Conservation (phyloP, 2,888 invertebrate genomes). For the Mayetiola destructor region DNA sequence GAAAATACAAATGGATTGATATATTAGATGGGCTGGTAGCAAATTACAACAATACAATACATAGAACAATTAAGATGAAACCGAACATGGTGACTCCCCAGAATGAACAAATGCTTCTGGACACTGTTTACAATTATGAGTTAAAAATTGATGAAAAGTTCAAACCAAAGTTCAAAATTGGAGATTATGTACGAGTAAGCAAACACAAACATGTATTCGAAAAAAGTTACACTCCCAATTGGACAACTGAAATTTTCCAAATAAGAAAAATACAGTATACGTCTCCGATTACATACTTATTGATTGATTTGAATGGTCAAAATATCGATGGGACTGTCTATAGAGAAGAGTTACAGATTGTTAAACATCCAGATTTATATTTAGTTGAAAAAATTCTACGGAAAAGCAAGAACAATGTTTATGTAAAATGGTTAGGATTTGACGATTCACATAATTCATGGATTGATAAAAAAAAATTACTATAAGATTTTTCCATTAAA, state of each 20-base stretch:
- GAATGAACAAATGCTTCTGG: slow-evolving; percentile 19
- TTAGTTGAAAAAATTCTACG: slow-evolving; percentile 24
- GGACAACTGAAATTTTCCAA: slow-evolving; percentile 25
- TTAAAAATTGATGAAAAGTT: background rate
- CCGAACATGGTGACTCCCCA: slow-evolving; percentile 22
- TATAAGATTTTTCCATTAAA: background rate
- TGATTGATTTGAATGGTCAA: slow-evolving; percentile 23
- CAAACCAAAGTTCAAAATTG: slow-evolving; percentile 20
- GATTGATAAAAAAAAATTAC: background rate
- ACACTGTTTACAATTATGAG: slow-evolving; percentile 16
- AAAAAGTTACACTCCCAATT: slow-evolving; percentile 25
- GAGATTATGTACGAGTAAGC: slow-evolving; percentile 22
- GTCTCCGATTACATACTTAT: slow-evolving; percentile 22
- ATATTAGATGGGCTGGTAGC: slow-evolving; percentile 19
- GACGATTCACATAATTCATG: background rate
- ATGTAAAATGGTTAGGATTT: background rate
- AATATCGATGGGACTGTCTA: slow-evolving; percentile 27
- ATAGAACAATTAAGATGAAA: slow-evolving; percentile 21
- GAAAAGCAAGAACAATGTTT: background rate
- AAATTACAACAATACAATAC: slow-evolving; percentile 21
- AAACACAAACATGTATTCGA: slow-evolving; percentile 21
- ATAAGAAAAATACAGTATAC: slow-evolving; percentile 22
- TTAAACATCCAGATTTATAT: slow-evolving; percentile 25
- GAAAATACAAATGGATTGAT: slow-evolving; percentile 21
- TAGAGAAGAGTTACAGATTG: slow-evolving; percentile 25